A percentile compares a stretch with the other conserved stretches of the same genome.
Evolutionary conservation across 2,888 invertebrate species (phyloP).

Genomic region (Drosophila pseudotakahashii): DNA sequence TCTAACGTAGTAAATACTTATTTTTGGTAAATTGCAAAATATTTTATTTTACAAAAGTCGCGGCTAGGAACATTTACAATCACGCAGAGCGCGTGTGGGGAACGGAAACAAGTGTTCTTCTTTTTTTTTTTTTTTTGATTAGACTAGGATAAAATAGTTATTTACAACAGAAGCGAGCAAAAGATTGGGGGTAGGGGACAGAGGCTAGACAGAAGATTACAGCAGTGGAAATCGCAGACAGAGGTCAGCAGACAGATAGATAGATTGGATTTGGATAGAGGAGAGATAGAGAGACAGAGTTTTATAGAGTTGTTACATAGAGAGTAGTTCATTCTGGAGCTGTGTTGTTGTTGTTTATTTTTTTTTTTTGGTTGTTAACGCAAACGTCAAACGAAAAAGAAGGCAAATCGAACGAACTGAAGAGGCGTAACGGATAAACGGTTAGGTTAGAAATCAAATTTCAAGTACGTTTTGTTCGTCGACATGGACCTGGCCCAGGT

Average conservation of each 20-base stretch:
- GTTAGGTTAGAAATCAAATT: conserved; percentile 52
- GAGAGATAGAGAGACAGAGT: conserved; percentile 37
- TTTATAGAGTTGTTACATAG: conserved; percentile 44
- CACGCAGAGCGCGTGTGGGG: conserved; percentile 22
- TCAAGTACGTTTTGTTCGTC: conserved; percentile 85
- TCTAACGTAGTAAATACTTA: neutral
- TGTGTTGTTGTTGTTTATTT: conserved; percentile 24
- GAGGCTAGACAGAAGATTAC: conserved; percentile 65
- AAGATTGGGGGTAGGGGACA: conserved; percentile 30
- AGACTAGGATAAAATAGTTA: conserved; percentile 38
- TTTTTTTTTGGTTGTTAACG: conserved; percentile 24
- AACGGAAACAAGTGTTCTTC: conserved; percentile 23
- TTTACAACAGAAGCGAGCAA: conserved; percentile 58
- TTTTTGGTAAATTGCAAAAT: neutral
- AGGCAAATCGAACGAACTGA: conserved; percentile 48
- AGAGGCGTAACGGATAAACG: conserved; percentile 45
- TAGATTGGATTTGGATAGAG: conserved; percentile 42
- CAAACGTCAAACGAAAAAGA: conserved; percentile 34
- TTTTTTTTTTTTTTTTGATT: conserved; percentile 6
- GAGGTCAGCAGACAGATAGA: conserved; percentile 56
- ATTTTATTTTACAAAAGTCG: conserved; percentile 18
- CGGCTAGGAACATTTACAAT: conserved; percentile 27
- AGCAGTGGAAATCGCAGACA: conserved; percentile 63
- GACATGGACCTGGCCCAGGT: conserved; percentile 92
- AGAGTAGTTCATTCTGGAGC: conserved; percentile 42